Base-by-base conservation (phyloP, 2,113 vertebrate species). In the Stomatorhinus ivindoensis region DNA sequence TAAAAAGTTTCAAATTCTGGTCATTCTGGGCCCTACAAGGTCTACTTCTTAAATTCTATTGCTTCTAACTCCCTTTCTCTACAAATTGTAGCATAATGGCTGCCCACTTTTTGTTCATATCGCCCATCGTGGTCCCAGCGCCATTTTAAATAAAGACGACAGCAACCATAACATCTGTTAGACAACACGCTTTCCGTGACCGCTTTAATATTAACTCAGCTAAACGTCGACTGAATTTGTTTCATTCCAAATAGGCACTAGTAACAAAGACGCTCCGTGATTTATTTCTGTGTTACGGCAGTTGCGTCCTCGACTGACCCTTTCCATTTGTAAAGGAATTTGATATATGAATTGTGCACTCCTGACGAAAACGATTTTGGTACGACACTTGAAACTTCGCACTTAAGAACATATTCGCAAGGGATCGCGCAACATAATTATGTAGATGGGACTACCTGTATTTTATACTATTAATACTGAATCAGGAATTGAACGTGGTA, bases 141-240 rank as follows among this genome's bases (percentile, higher is more conserved):
- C 97, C 98, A 96, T 98, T 97, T 98, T 97, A 94, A 93, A 94
- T 94, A 92, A 76, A 89, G 47, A 80, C 90, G 87, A 91, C 46
- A 88, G 91, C 87, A 90, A 69, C 87, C 87, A 35, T 80, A 80
- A 92, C 87, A 88, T 88, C 87, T 55, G 85, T 65, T 69, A 58
- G 58, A 90, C 73, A 2, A 86, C 58, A 89, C 82, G 65, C 82
- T 4, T 8, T 3, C 10, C 21, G 7, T 24, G 3, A 51, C 15
- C 55, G 9, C 82, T 48, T 48, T 61, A 87, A 31, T 46, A 0
- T 87, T 55, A 83, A 88, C 58, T 61, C 90, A 13, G 83, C 90
- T 39, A 89, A 93, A 88, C 58, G 46, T 88, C 82, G 44, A 2
- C 92, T 90, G 87, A 92, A 93, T 91, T 88, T 65, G 85, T 90